Base-by-base conservation (phyloP, 2,888 invertebrate genomes). In the Pelosia muscerda region DNA sequence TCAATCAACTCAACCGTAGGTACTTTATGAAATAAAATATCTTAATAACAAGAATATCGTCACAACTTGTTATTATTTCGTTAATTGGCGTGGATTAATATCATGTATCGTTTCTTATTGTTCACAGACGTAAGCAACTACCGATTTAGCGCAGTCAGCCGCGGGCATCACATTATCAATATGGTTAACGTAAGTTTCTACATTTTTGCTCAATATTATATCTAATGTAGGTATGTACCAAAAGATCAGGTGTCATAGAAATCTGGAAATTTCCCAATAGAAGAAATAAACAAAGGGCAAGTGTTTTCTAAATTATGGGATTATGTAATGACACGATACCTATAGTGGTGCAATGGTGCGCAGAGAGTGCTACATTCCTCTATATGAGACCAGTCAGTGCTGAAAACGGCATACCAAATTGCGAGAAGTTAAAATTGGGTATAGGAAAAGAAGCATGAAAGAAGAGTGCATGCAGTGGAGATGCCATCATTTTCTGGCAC, bases 181-280 rank as follows among this genome's bases (percentile, higher is more conserved):
- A 88, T 88, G 88, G 87, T 84, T 31, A 84, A 76, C 67, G 86
- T 86, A 74, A 84, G 85, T 86, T n/a, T n/a, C n/a, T n/a, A 70
- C 15, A 23, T 49, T 22, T 25, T 42, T 55, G 8, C 38, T n/a
- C 49, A n/a, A n/a, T 49, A 49, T n/a, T 9, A 19, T 42, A 49
- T 49, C n/a, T 49, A 42, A 5, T 42, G 19, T 42, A 5, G 19
- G 19, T 42, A 19, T 42, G 19, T 42, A 19, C 5, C 2, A 38
- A 38, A 38, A 38, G 38, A 38, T 38, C 38, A 38, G 38, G 38
- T 38, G 15, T 15, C 38, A 15, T 9, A 34, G 3, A 8, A 28
- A 3, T 28, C n/a, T n/a, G n/a, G n/a, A n/a, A n/a, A n/a, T n/a
- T n/a, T n/a, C n/a, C n/a, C n/a, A n/a, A n/a, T n/a, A n/a, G 38